These are phyloP conservation scores for Agriotes lineatus DNA, from an alignment of 2,888 invertebrate species.

Conservation along the genomic window DNA sequence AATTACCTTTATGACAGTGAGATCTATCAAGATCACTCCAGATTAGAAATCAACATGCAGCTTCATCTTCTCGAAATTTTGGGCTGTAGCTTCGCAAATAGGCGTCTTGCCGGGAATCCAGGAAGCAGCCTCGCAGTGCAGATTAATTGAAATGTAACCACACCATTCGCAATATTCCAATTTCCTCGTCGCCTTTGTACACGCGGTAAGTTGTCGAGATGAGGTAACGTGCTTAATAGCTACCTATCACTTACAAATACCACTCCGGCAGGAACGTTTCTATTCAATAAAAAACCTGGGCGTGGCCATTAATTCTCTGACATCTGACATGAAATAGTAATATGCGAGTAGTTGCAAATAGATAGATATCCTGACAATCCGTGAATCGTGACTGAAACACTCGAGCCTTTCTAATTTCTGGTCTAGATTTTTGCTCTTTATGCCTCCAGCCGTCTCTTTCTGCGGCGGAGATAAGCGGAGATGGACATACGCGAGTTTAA, in stretches of 20 bases:
- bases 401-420: slow-evolving; percentile 60
- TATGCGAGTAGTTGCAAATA: slow-evolving; percentile 41
- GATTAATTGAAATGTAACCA: slow-evolving; percentile 23
- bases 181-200: slow-evolving; percentile 13
- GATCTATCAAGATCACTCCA: too few species aligned
- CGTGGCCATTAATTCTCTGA: slow-evolving; percentile 38
- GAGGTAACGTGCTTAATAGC: slow-evolving; percentile 33
- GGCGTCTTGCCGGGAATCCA: too few species aligned
- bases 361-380: slow-evolving; percentile 51
- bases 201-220: slow-evolving; percentile 18
- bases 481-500: slow-evolving; percentile 32
- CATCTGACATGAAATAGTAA: slow-evolving; percentile 40
- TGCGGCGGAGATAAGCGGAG: slow-evolving; percentile 20
- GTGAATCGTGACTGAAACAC: slow-evolving; percentile 60
- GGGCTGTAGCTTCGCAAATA: too few species aligned
- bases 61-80: too few species aligned
- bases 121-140: slow-evolving; percentile 1
- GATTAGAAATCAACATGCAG: too few species aligned
- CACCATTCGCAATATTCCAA: slow-evolving; percentile 12
- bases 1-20: neutral
- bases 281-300: slow-evolving; percentile 34
- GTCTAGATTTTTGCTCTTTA: slow-evolving; percentile 43
- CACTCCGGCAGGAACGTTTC: slow-evolving; percentile 21
- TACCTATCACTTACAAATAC: slow-evolving; percentile 37
- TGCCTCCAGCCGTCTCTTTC: slow-evolving; percentile 33